Evolutionary conservation across 2,888 invertebrate genomes (phyloP).

Genomic region (Aspidiotus destructor): DNA sequence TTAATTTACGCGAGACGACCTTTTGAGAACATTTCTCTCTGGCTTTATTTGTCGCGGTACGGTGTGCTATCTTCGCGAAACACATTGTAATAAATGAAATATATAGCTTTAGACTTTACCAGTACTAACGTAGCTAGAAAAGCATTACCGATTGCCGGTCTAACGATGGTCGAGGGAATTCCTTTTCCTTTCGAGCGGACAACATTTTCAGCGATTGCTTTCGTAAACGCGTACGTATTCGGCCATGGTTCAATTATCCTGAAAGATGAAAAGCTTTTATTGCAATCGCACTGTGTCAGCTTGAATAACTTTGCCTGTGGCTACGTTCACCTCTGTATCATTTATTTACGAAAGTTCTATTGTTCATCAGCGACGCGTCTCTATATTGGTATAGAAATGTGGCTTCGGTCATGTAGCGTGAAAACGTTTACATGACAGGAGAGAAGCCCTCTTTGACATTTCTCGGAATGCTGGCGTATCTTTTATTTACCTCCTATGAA

Average conservation of each 20-base stretch:
- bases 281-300: not conserved
- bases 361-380: too few species aligned
- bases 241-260: conserved; percentile 57
- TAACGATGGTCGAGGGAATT: conserved; percentile 70
- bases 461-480: too few species aligned
- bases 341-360: too few species aligned
- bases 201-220: conserved; percentile 74
- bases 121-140: conserved; percentile 1
- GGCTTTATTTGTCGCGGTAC: not conserved
- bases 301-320: too few species aligned
- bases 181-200: conserved; percentile 55
- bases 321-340: too few species aligned
- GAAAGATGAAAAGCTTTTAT: not conserved
- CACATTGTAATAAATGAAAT: not conserved
- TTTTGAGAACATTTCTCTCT: not conserved
- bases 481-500: too few species aligned
- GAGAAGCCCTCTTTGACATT: too few species aligned
- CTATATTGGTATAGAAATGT: too few species aligned
- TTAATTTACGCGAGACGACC: too few species aligned
- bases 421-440: too few species aligned
- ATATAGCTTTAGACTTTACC: not conserved
- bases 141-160: conserved; percentile 69
- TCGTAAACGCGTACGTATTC: conserved; percentile 86
- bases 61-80: too few species aligned
- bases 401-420: too few species aligned